phyloP scores from a whole-genome alignment of 2,797 vertebrate genomes.

The Gymnoscopelus braueri region DNA sequence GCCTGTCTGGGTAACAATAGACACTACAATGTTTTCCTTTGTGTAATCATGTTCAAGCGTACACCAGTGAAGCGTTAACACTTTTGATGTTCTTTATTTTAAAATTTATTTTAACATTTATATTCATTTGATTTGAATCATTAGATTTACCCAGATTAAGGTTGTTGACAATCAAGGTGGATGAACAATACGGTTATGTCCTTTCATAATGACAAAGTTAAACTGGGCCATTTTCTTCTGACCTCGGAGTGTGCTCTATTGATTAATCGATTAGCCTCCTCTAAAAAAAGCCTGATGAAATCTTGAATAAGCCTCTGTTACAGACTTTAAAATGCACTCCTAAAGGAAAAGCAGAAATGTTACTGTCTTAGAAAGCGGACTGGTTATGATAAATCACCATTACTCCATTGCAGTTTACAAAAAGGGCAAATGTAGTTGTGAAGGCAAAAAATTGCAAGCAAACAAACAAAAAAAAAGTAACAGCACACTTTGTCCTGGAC shows the following conservation, averaged over 20 bases:
- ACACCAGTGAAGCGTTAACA: conserved; percentile 12
- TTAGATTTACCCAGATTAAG: conserved; percentile 38
- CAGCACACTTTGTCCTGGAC: conserved; percentile 40
- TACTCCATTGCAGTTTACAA: conserved; percentile 22
- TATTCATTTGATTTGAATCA: conserved; percentile 22
- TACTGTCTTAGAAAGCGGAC: conserved; percentile 28
- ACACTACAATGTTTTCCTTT: not conserved
- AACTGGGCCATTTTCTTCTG: conserved; percentile 37
- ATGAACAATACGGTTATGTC: conserved; percentile 34
- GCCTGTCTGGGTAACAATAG: conserved; percentile 19
- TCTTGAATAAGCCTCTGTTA: conserved; percentile 45
- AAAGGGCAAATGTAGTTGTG: conserved; percentile 24
- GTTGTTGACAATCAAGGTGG: conserved; percentile 42
- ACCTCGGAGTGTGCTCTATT: conserved; percentile 46
- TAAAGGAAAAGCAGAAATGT: conserved; percentile 23
- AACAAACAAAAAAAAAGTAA: too few relatives aligned
- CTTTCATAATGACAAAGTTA: conserved; percentile 48
- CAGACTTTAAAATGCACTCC: conserved; percentile 21
- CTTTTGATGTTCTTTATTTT: conserved; percentile 27
- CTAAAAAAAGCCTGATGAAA: conserved; percentile 37
- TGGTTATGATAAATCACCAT: conserved; percentile 33
- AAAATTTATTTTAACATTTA: not conserved
- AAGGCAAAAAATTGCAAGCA: not conserved
- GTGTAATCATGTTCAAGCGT: conserved; percentile 4
- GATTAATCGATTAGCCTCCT: conserved; percentile 46